Percentiles rank a stretch among this genome's conserved stretches.
These are phyloP conservation scores for Colossoma macropomum DNA, from an alignment of 2,113 vertebrate species.

Conservation along the genomic window DNA sequence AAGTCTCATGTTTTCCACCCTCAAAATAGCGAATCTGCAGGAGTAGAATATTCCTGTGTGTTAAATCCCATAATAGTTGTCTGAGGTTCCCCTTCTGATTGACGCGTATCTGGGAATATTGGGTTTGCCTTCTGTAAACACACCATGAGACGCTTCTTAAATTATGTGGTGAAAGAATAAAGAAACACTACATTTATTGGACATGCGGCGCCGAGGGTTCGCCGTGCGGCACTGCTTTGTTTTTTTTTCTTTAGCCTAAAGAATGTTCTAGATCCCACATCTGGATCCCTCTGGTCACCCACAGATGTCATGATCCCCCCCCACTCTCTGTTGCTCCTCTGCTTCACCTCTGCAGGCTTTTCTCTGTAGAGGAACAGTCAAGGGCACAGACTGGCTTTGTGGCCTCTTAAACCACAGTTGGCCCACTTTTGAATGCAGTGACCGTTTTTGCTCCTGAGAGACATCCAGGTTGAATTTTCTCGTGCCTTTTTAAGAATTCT, in stretches of 20 bases:
- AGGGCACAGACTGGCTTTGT: conserved; percentile 27
- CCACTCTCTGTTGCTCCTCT: background rate
- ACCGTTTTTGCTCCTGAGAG: background rate
- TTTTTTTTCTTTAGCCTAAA: background rate
- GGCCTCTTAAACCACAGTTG: conserved; percentile 7
- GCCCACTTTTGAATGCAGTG: background rate
- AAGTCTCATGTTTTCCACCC: conserved; percentile 39
- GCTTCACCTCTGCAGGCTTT: conserved; percentile 2
- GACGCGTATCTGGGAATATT: conserved; percentile 37
- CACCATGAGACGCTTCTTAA: conserved; percentile 24
- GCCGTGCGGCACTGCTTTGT: background rate
- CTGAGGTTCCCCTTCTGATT: conserved; percentile 17
- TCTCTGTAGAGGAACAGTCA: conserved; percentile 25
- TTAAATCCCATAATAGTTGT: conserved; percentile 45
- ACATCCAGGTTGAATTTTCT: conserved; percentile 15
- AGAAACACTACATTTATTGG: background rate
- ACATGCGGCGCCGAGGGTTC: background rate
- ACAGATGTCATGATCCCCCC: too few relatives aligned
- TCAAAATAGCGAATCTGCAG: conserved; percentile 15
- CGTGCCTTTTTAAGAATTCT: background rate
- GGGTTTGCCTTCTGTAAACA: conserved; percentile 14
- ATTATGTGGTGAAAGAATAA: background rate
- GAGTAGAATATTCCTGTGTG: conserved; percentile 5
- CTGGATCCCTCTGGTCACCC: conserved; percentile 24
- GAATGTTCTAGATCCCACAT: conserved; percentile 44